Percentiles rank a stretch among this genome's conserved stretches.
Evolutionary conservation across 1,140 invertebrate species (phyloP).

Genomic region (Trachymyrmex cornetzi): DNA sequence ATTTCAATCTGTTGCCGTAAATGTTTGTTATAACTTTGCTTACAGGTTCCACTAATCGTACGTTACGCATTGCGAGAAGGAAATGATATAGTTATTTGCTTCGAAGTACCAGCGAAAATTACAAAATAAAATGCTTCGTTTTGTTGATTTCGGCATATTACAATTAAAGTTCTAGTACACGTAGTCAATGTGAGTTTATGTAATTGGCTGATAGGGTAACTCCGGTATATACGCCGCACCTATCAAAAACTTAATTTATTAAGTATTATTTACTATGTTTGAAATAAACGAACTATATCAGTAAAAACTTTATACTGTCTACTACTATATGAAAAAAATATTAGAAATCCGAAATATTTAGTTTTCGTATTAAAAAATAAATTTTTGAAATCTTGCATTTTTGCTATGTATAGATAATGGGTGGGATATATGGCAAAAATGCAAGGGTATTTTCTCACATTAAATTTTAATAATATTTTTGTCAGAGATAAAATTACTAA

Average conservation of each 20-base stretch:
- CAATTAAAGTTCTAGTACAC: constrained; percentile 15
- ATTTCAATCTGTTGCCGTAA: background rate
- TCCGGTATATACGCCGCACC: no score
- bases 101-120: constrained; percentile 90
- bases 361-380: no score
- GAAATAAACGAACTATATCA: no score
- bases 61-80: constrained; percentile 88
- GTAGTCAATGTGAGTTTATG: constrained; percentile 3
- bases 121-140: constrained; percentile 39
- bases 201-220: no score
- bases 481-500: background rate
- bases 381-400: no score
- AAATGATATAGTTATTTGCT: constrained; percentile 87
- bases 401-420: no score
- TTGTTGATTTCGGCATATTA: constrained; percentile 10
- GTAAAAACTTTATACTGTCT: no score
- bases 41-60: constrained; percentile 87
- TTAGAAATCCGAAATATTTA: no score
- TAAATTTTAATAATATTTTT: background rate
- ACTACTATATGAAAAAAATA: no score
- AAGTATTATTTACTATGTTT: no score
- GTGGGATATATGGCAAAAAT: no score
- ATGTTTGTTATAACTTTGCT: constrained; percentile 64
- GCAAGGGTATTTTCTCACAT: background rate
- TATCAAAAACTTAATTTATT: no score